These are phyloP conservation scores for Plodia interpunctella DNA, from an alignment of 1,140 invertebrate genomes.

Conservation along the genomic window DNA sequence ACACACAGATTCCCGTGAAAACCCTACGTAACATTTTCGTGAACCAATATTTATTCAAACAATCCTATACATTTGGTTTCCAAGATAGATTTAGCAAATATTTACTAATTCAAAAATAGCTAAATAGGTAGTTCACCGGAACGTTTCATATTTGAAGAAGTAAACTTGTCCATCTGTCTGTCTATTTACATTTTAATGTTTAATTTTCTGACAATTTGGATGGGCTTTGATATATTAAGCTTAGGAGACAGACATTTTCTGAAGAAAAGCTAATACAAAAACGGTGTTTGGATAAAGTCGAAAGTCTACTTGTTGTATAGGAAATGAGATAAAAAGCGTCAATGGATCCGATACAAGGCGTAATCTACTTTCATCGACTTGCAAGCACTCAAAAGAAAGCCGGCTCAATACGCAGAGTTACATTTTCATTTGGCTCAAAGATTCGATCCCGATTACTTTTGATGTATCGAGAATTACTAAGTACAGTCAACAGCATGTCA, in stretches of 20 bases:
- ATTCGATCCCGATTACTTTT: neutral
- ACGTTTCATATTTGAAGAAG: no score
- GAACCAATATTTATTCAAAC: conserved; percentile 11
- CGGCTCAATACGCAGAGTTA: neutral
- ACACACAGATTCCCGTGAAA: neutral
- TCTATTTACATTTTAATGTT: no score
- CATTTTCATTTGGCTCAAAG: neutral
- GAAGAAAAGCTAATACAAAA: neutral
- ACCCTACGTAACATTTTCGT: conserved; percentile 9
- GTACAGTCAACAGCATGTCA: no score
- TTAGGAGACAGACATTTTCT: no score
- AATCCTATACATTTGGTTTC: neutral
- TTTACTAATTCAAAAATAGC: neutral
- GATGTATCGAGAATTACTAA: neutral
- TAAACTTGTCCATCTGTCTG: no score
- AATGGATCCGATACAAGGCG: neutral
- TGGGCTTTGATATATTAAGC: no score
- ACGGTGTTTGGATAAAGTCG: no score
- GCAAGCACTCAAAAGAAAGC: neutral
- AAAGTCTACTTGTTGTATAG: neutral
- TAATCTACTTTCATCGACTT: neutral
- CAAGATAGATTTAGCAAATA: neutral
- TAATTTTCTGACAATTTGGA: no score
- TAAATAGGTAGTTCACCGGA: no score
- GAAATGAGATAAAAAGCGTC: neutral